phyloP scores from a whole-genome alignment of 2,113 vertebrate species.

The Leucosticte australis region DNA sequence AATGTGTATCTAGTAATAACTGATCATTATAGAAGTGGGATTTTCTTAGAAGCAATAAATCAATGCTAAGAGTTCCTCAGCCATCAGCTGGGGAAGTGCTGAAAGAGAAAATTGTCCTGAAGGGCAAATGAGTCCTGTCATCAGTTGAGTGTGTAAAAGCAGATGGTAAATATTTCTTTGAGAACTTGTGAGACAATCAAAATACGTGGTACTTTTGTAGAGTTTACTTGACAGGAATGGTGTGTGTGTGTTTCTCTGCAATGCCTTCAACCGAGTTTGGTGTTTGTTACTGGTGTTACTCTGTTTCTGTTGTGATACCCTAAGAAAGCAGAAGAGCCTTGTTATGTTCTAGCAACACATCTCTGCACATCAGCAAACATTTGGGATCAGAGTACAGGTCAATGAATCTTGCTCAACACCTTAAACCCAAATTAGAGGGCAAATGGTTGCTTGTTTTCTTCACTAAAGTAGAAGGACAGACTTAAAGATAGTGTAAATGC shows the following conservation, averaged over 20 bases:
- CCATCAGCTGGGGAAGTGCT: neutral
- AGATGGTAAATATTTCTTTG: neutral
- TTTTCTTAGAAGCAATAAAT: neutral
- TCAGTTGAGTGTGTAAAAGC: neutral
- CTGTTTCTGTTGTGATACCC: neutral
- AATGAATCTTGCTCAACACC: neutral
- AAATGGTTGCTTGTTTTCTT: neutral
- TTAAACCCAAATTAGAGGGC: neutral
- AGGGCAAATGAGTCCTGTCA: neutral
- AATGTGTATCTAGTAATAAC: neutral
- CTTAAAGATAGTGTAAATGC: neutral
- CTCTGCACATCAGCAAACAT: rapidly evolving
- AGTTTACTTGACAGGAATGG: neutral
- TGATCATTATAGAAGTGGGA: neutral
- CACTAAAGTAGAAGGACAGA: neutral
- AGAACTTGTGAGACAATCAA: neutral
- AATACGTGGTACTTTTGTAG: neutral
- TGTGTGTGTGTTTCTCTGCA: neutral
- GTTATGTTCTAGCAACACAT: neutral
- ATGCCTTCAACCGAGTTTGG: rapidly evolving
- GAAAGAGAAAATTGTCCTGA: neutral
- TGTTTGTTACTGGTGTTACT: neutral
- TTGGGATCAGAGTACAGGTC: neutral
- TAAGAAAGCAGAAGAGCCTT: neutral
- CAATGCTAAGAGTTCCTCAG: neutral